Conservation (phyloP, 2,888 invertebrate genomes). For the Chaetogeoica ovagalla region DNA sequence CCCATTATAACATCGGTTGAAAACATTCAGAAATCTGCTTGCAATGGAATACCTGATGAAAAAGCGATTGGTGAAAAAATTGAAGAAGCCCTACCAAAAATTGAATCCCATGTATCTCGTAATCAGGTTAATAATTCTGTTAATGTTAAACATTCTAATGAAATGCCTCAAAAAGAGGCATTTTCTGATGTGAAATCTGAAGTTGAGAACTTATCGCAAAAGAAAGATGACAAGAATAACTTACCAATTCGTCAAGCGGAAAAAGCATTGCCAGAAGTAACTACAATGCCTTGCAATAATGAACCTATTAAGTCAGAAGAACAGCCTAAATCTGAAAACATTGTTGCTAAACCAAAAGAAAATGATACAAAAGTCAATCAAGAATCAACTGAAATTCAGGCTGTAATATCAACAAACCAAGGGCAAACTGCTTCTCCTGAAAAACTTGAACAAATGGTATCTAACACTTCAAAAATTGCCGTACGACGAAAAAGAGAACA, state of each 20-base stretch:
- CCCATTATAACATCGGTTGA: constrained; percentile 23
- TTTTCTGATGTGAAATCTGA: constrained; percentile 22
- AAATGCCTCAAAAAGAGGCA: constrained; percentile 4
- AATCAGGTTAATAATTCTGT: constrained; percentile 24
- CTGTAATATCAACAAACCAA: neutral
- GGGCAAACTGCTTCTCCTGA: neutral
- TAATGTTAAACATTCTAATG: constrained; percentile 25
- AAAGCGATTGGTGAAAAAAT: constrained; percentile 57
- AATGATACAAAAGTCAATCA: constrained; percentile 33
- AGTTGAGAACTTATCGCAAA: constrained; percentile 48
- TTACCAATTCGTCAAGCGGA: constrained; percentile 17
- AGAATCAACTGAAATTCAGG: constrained; percentile 47
- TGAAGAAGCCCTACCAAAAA: constrained; percentile 59
- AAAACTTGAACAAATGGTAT: constrained; percentile 24
- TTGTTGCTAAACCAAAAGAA: constrained; percentile 28
- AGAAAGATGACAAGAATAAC: constrained; percentile 43
- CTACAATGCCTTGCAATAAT: neutral
- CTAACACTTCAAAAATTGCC: constrained; percentile 64
- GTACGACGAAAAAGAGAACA: constrained; percentile 65
- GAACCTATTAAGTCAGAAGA: constrained; percentile 18
- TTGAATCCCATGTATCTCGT: constrained; percentile 56
- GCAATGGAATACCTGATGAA: constrained; percentile 47
- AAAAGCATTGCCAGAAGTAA: constrained; percentile 10
- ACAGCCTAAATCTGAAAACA: constrained; percentile 27
- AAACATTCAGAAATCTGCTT: constrained; percentile 43